phyloP scores from a whole-genome alignment of 2,797 vertebrate species.

The Cossypha niveicapilla region DNA sequence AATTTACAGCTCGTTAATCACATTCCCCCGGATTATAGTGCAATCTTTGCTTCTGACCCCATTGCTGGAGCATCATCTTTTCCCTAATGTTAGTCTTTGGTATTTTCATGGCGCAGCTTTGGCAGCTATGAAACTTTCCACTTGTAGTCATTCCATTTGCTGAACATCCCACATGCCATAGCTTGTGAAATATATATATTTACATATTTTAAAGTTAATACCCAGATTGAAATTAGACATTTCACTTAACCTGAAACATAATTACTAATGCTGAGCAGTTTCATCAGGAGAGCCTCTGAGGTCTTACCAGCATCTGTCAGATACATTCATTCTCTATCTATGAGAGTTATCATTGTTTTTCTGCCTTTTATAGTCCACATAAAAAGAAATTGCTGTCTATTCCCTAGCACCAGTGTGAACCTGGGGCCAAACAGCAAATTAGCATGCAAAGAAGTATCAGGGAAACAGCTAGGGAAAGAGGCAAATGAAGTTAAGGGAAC shows the following conservation, averaged over 20 bases:
- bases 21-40: conserved; percentile 26
- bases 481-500: conserved; percentile 14
- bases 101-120: conserved; percentile 71
- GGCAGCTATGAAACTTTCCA: conserved; percentile 63
- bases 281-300: conserved; percentile 23
- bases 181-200: conserved; percentile 26
- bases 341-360: not conserved
- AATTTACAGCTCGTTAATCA: not conserved
- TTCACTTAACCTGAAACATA: conserved; percentile 54
- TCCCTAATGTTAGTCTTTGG: conserved; percentile 67
- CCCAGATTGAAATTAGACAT: conserved; percentile 21
- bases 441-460: conserved; percentile 57
- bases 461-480: conserved; percentile 3
- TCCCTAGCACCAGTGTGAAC: conserved; percentile 30
- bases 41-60: conserved; percentile 37
- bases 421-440: conserved; percentile 40
- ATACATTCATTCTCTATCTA: conserved; percentile 30
- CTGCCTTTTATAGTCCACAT: conserved; percentile 26
- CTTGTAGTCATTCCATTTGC: conserved; percentile 13
- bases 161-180: not conserved
- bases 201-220: conserved; percentile 27
- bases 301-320: conserved; percentile 37
- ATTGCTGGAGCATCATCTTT: conserved; percentile 8
- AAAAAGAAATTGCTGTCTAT: conserved; percentile 47
- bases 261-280: not conserved